phyloP scores from a whole-genome alignment of 2,888 invertebrate genomes.

The Lepidonotus clava region DNA sequence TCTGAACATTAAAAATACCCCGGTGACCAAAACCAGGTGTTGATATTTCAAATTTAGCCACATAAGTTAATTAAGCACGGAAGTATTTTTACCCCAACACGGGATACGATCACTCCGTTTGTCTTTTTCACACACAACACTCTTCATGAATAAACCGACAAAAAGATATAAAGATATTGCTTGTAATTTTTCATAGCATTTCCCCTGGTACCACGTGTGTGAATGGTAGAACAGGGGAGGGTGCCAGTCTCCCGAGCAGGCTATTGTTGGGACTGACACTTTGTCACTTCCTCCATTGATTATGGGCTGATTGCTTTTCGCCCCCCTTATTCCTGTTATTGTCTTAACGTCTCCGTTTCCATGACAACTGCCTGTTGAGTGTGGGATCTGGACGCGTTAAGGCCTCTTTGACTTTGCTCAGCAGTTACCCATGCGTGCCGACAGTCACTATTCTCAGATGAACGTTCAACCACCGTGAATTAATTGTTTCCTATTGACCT shows the following conservation, averaged over 20 bases:
- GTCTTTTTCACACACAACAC: background rate
- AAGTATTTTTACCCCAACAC: too few relatives aligned
- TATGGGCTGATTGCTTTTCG: background rate
- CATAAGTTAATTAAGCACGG: too few relatives aligned
- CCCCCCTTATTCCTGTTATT: background rate
- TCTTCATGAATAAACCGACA: background rate
- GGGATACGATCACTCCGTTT: too few relatives aligned
- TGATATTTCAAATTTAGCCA: too few relatives aligned
- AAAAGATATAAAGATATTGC: too few relatives aligned
- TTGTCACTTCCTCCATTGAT: background rate
- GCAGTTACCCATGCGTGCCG: background rate
- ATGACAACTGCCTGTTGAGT: conserved; percentile 9
- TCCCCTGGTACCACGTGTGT: too few relatives aligned
- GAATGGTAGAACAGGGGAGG: too few relatives aligned
- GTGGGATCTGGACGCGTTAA: background rate
- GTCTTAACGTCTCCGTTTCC: conserved; percentile 21
- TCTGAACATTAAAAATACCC: too few relatives aligned
- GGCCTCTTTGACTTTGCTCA: background rate
- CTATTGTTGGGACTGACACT: background rate
- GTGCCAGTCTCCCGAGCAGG: too few relatives aligned
- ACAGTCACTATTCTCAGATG: background rate
- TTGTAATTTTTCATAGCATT: too few relatives aligned
- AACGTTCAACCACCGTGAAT: background rate
- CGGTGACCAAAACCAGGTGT: too few relatives aligned
- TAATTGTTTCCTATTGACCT: too few relatives aligned